Evolutionary conservation across 2,888 invertebrate species (phyloP).

Genomic region (Strigamia crassipes): DNA sequence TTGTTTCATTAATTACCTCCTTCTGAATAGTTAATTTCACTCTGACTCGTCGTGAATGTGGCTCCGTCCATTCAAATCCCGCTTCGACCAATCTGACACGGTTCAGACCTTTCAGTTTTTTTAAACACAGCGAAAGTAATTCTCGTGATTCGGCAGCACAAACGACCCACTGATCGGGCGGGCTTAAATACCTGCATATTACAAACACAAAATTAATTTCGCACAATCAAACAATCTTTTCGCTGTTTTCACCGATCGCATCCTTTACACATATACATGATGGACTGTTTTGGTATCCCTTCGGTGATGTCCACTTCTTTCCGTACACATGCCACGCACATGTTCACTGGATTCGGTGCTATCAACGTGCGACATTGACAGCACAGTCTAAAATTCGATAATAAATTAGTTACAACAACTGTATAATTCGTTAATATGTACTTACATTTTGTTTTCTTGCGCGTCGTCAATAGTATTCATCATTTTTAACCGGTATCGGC

Average conservation of each 20-base stretch:
- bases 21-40: conserved; percentile 88
- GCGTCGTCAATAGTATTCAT: neutral
- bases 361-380: conserved; percentile 93
- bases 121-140: conserved; percentile 85
- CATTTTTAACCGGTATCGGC: neutral
- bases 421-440: neutral
- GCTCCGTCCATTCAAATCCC: conserved; percentile 97
- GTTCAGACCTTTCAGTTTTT: conserved; percentile 85
- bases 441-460: neutral
- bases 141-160: conserved; percentile 81
- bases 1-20: conserved; percentile 65
- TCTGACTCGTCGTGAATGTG: conserved; percentile 96
- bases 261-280: conserved; percentile 85
- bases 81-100: conserved; percentile 93
- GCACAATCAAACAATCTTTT: too few species aligned
- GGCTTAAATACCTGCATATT: conserved; percentile 79
- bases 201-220: neutral
- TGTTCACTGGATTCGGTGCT: conserved; percentile 94
- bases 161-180: conserved; percentile 82
- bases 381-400: conserved; percentile 65
- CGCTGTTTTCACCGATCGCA: conserved; percentile 76
- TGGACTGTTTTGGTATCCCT: conserved; percentile 91
- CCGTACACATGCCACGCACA: conserved; percentile 93
- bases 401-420: neutral
- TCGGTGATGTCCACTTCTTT: conserved; percentile 93